These are phyloP conservation scores for Cerastis rubricosa DNA, from an alignment of 2,888 invertebrate species.

Conservation along the genomic window DNA sequence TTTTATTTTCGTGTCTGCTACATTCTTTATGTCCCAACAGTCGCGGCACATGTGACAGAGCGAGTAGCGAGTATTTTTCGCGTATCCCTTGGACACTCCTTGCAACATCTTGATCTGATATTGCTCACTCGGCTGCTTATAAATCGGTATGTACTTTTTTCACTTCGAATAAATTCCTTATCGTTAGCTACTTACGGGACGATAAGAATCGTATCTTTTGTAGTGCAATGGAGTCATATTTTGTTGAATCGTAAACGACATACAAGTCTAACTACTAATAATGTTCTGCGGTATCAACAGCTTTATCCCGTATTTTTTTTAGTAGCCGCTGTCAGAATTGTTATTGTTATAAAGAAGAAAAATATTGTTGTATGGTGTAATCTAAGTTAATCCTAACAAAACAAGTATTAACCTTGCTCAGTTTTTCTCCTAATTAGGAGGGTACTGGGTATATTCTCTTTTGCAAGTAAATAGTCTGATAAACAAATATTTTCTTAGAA, in stretches of 20 bases:
- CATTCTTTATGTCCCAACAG: slow-evolving; percentile 55
- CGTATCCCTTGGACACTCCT: slow-evolving; percentile 39
- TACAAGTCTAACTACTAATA: not conserved
- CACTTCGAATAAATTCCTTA: slow-evolving; percentile 57
- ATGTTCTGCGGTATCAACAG: not conserved
- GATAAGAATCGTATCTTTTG: slow-evolving; percentile 33
- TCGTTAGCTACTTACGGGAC: slow-evolving; percentile 40
- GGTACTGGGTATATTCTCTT: too few relatives aligned
- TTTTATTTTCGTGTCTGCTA: slow-evolving; percentile 58
- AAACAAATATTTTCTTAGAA: slow-evolving; percentile 1
- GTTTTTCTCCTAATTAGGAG: not conserved
- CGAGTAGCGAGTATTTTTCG: slow-evolving; percentile 50
- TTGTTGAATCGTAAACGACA: not conserved
- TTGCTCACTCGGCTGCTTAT: slow-evolving; percentile 37
- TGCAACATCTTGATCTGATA: slow-evolving; percentile 48
- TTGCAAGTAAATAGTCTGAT: not conserved
- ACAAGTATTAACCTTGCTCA: slow-evolving; percentile 9
- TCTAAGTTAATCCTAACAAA: slow-evolving; percentile 10
- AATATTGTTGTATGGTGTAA: not conserved
- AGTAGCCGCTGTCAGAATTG: too few relatives aligned
- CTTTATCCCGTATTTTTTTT: not conserved
- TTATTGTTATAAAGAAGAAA: not conserved
- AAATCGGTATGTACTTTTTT: slow-evolving; percentile 53
- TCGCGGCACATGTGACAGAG: slow-evolving; percentile 42
- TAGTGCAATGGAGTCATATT: slow-evolving; percentile 6